phyloP scores from a whole-genome alignment of 2,888 invertebrate species.

The Vannuccia rotundouncinata region DNA sequence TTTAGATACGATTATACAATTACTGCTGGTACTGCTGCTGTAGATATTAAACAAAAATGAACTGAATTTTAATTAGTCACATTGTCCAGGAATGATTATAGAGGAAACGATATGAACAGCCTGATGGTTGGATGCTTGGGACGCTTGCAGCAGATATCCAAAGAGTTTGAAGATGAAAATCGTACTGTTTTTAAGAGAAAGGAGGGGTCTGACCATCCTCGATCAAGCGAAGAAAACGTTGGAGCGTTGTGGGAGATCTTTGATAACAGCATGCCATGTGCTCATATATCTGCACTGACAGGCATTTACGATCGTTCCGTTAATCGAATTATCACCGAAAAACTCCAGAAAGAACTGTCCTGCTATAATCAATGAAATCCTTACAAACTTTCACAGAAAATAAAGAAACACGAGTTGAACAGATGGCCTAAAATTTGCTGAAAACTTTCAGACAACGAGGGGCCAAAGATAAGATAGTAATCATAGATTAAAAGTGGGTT shows the following conservation, averaged over 20 bases:
- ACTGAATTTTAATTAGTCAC: no score
- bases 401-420: not conserved
- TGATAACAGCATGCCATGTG: not conserved
- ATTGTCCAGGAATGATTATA: no score
- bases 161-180: not conserved
- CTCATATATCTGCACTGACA: not conserved
- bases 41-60: no score
- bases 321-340: not conserved
- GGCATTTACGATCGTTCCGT: not conserved
- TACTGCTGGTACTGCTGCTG: no score
- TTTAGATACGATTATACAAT: no score
- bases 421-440: not conserved
- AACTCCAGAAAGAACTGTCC: not conserved
- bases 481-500: not conserved
- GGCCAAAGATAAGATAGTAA: not conserved
- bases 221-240: not conserved
- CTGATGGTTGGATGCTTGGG: no score
- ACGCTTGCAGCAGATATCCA: no score
- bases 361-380: not conserved
- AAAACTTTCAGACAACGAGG: not conserved
- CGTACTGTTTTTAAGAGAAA: not conserved
- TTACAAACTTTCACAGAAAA: not conserved
- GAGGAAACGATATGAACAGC: no score
- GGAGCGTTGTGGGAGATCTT: not conserved
- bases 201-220: not conserved